These are phyloP conservation scores for Leptinotarsa lineolata DNA, from an alignment of 1,140 invertebrate genomes.

Conservation along the genomic window DNA sequence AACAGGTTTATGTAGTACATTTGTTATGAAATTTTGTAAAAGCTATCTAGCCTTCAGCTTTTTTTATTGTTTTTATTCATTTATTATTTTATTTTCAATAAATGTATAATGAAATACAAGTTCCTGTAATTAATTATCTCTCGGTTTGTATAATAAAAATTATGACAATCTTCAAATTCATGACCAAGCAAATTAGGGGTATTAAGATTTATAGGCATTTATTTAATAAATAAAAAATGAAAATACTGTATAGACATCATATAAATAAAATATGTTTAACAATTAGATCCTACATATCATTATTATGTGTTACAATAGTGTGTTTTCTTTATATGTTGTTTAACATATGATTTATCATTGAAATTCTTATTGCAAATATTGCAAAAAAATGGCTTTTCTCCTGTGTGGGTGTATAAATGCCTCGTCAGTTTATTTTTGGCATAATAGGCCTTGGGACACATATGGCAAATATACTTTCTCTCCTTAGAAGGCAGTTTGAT, in stretches of 20 bases:
- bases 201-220: background rate
- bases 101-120: too few species aligned
- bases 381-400: constrained; percentile 71
- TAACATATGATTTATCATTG: constrained; percentile 47
- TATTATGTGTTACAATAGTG: constrained; percentile 34
- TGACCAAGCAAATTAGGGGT: too few species aligned
- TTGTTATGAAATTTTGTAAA: too few species aligned
- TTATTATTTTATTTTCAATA: too few species aligned
- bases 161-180: too few species aligned
- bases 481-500: constrained; percentile 42
- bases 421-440: constrained; percentile 64
- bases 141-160: too few species aligned
- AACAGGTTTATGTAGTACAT: too few species aligned
- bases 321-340: constrained; percentile 43
- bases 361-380: constrained; percentile 64
- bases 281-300: background rate
- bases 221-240: background rate
- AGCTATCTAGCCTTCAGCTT: too few species aligned
- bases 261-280: background rate
- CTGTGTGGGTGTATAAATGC: constrained; percentile 71
- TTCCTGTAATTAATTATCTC: too few species aligned
- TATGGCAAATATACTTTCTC: constrained; percentile 45
- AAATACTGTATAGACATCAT: background rate
- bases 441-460: constrained; percentile 60
- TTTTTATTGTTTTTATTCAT: too few species aligned